Evolutionary conservation across 2,113 vertebrate genomes (phyloP).

Genomic region (Tautogolabrus adspersus): DNA sequence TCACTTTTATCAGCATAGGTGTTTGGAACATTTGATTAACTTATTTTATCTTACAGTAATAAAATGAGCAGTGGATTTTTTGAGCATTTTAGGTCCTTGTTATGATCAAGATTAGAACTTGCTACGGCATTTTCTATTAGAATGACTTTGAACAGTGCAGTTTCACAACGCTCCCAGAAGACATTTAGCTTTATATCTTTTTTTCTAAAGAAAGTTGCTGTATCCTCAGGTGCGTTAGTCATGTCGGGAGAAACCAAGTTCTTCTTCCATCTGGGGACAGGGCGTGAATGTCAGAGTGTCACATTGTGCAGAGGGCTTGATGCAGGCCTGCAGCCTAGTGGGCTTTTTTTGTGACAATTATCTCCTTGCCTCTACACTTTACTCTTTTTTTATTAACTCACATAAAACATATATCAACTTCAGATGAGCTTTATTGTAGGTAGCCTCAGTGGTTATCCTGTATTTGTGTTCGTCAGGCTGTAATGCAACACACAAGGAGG

Average conservation of each 20-base stretch:
- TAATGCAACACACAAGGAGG: background rate
- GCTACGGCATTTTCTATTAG: conserved; percentile 41
- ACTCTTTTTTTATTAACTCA: background rate
- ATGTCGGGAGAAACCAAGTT: background rate
- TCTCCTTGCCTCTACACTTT: background rate
- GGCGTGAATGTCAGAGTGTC: background rate
- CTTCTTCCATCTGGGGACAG: background rate
- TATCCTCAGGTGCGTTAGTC: conserved; percentile 27
- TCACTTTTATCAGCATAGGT: background rate
- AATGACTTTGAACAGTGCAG: conserved; percentile 18
- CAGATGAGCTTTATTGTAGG: background rate
- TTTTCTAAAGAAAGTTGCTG: conserved; percentile 10
- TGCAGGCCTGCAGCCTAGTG: background rate
- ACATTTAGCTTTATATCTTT: conserved; percentile 23
- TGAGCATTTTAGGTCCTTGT: conserved; percentile 25
- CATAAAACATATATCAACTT: background rate
- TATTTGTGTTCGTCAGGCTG: background rate
- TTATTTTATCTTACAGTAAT: no score
- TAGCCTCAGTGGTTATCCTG: background rate
- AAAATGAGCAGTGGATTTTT: background rate
- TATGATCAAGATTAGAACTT: conserved; percentile 23
- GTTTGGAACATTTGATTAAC: no score
- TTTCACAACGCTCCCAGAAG: conserved; percentile 19
- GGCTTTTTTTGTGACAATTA: background rate
- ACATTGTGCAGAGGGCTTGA: background rate